Evolutionary conservation across 2,888 invertebrate genomes (phyloP), one percentile per base, ranked within the genome.

Genomic region (Heliothis peltigera): DNA sequence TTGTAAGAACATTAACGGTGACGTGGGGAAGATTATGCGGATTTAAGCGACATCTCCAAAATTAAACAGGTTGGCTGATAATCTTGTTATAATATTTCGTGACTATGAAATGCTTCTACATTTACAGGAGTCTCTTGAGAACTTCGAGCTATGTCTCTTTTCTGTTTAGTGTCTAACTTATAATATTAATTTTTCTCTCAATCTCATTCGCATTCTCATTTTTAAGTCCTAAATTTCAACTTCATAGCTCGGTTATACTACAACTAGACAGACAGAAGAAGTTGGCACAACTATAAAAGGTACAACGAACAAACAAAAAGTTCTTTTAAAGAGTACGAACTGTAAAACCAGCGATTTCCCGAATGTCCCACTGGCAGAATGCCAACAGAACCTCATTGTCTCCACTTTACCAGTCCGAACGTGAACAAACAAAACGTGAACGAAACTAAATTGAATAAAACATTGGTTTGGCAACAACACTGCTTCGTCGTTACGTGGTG

Each of bases 381-480:
- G 57, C 78, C 79, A 75, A 74, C 17, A 48, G 8, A 57, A 21
- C 18, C 39, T 35, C 53, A 54, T 74, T 74, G 57, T 75, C 55
- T 73, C 43, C 67, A 49, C 43, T 55, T 56, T 48, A 21, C 22
- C 43, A 15, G 17, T 39, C 46, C n/a, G 43, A 48, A 54, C 28
- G 44, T 39, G 56, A 42, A 52, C 53, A 72, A 72, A 77, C 42
- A 53, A 15, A 32, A 51, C 44, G 47, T 54, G 25, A 12, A 32
- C 28, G 19, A 62, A 32, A 53, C 43, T 4, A 64, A 70, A 69
- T 73, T 73, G 53, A 72, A 80, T 67, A 57, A 65, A 65, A 63
- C 60, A 66, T 73, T 55, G 78, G 57, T 52, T 77, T 51, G 46
- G 56, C 56, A 60, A 52, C 25, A 22, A 49, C 46, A 17, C 35